A percentile compares a stretch with the other conserved stretches of the same genome.
These are phyloP conservation scores for Cheilosia scutellata DNA, from an alignment of 2,888 invertebrate genomes.

Conservation along the genomic window DNA sequence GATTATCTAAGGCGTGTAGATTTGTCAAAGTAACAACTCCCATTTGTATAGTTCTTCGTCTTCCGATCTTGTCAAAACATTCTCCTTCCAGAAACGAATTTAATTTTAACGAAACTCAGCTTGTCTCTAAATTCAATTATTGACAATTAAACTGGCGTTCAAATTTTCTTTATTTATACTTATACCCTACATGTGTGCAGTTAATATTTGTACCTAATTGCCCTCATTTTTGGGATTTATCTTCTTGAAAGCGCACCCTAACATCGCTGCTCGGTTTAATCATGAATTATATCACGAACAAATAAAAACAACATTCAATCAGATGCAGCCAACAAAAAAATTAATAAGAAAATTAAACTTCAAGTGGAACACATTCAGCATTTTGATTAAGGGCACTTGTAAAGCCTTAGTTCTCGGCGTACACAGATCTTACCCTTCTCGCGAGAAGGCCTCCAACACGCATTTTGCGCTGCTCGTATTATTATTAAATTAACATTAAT, in stretches of 20 bases:
- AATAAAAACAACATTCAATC: conserved; percentile 52
- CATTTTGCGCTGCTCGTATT: conserved; percentile 41
- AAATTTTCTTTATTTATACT: conserved; percentile 30
- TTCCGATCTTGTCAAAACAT: not conserved
- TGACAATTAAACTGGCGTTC: conserved; percentile 45
- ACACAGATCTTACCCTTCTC: conserved; percentile 40
- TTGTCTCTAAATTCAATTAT: conserved; percentile 39
- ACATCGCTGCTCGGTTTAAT: conserved; percentile 9
- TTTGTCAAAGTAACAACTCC: no score
- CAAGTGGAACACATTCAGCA: conserved; percentile 75
- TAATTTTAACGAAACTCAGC: conserved; percentile 14
- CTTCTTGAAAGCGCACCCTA: conserved; percentile 21
- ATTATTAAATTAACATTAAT: conserved; percentile 73
- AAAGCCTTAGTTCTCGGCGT: conserved; percentile 36
- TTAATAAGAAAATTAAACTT: conserved; percentile 66
- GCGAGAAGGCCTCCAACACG: conserved; percentile 41
- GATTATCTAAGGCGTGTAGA: no score
- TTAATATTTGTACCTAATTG: conserved; percentile 51
- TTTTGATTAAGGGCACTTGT: conserved; percentile 76
- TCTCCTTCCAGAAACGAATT: not conserved
- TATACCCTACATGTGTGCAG: not conserved
- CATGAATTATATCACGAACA: conserved; percentile 56
- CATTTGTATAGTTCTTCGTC: no score
- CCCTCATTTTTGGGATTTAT: conserved; percentile 55
- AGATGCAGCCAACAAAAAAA: conserved; percentile 59